These are phyloP conservation scores for Tipula lateralis DNA, from an alignment of 2,888 invertebrate genomes.

Conservation along the genomic window DNA sequence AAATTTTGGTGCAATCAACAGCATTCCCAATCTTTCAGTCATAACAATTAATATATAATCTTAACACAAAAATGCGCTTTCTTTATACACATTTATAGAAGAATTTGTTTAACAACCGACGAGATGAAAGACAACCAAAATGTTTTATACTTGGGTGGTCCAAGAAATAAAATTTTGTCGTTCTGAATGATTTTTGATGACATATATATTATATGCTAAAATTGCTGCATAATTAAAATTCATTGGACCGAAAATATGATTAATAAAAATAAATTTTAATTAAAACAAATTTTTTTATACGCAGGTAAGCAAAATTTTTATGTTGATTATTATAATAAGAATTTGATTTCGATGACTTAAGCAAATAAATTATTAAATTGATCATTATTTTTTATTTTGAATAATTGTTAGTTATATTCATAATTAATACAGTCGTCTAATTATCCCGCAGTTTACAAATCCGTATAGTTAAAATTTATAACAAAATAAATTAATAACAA, in stretches of 20 bases:
- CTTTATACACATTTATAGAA: background rate
- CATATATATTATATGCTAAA: background rate
- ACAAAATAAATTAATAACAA: too few relatives aligned
- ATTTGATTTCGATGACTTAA: too few relatives aligned
- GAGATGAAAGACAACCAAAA: background rate
- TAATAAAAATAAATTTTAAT: background rate
- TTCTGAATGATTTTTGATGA: background rate
- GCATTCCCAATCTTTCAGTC: background rate
- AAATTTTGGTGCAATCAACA: background rate
- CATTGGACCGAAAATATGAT: background rate
- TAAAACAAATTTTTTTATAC: too few relatives aligned
- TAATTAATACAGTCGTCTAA: too few relatives aligned
- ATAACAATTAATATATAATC: background rate
- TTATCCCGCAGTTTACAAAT: too few relatives aligned
- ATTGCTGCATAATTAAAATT: background rate
- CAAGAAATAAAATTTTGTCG: background rate
- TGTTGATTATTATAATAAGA: too few relatives aligned
- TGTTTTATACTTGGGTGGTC: background rate
- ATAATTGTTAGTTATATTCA: too few relatives aligned
- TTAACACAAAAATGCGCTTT: background rate
- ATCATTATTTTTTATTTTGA: too few relatives aligned
- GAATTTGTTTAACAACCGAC: background rate
- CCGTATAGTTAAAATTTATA: too few relatives aligned
- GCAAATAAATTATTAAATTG: too few relatives aligned
- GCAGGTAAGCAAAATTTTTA: too few relatives aligned